These are phyloP conservation scores for Siniperca undulata DNA, from an alignment of 2,797 vertebrate species.

Conservation along the genomic window DNA sequence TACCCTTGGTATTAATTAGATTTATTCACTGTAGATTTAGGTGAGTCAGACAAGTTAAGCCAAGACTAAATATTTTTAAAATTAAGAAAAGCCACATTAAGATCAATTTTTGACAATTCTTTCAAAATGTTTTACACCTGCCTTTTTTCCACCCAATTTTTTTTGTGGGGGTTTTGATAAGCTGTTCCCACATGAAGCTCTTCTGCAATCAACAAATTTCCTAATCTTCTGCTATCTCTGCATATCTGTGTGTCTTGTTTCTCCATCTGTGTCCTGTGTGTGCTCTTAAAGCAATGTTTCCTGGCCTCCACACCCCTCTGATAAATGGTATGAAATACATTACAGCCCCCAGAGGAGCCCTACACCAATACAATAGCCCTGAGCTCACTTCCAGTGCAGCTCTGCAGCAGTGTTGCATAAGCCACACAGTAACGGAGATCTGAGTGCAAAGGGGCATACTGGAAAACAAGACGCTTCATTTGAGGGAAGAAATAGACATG, in stretches of 20 bases:
- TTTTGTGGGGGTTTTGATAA: slow-evolving; percentile 16
- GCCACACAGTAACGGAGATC: slow-evolving; percentile 53
- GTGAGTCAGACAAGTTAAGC: background rate
- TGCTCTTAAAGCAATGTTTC: slow-evolving; percentile 81
- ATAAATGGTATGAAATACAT: slow-evolving; percentile 82
- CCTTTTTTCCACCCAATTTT: background rate
- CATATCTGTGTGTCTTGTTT: slow-evolving; percentile 72
- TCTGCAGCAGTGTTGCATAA: slow-evolving; percentile 60
- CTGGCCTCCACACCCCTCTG: slow-evolving; percentile 79
- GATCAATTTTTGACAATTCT: background rate
- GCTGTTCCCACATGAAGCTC: slow-evolving; percentile 14
- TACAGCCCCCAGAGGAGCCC: slow-evolving; percentile 82
- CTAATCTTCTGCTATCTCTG: slow-evolving; percentile 65
- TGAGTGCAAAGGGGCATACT: slow-evolving; percentile 64
- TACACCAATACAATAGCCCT: slow-evolving; percentile 80
- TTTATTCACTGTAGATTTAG: background rate
- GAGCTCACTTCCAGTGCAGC: slow-evolving; percentile 80
- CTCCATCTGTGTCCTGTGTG: slow-evolving; percentile 83
- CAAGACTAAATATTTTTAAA: background rate
- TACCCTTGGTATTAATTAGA: background rate
- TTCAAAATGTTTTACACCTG: background rate
- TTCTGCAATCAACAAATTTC: slow-evolving; percentile 55
- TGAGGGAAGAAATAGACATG: slow-evolving; percentile 49
- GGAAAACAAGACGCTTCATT: slow-evolving; percentile 70
- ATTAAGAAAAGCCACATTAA: background rate